Evolutionary conservation across 2,113 vertebrate species (phyloP).

Genomic region (Taurulus bubalis): DNA sequence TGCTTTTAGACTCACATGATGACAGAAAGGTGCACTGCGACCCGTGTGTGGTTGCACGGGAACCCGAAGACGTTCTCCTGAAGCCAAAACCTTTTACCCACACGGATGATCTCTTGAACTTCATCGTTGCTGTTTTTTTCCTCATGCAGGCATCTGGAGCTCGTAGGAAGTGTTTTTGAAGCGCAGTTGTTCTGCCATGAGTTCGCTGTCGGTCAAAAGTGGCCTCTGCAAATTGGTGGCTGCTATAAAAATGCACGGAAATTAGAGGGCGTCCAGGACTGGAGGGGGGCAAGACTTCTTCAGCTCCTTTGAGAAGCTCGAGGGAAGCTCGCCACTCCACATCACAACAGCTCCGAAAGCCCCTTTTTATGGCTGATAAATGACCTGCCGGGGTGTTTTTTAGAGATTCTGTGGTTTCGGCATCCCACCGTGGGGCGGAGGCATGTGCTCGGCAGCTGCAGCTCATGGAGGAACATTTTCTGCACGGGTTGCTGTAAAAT

Average conservation of each 20-base stretch:
- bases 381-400: constrained; percentile 24
- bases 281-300: constrained; percentile 24
- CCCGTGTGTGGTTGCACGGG: neutral
- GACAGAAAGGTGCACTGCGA: neutral
- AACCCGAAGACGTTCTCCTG: neutral
- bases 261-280: constrained; percentile 60
- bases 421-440: constrained; percentile 34
- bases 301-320: constrained; percentile 32
- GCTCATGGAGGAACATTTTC: neutral
- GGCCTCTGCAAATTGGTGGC: constrained; percentile 68
- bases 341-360: constrained; percentile 38
- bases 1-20: constrained; percentile 9
- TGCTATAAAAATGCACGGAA: constrained; percentile 63
- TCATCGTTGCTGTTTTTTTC: constrained; percentile 21
- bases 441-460: constrained; percentile 51
- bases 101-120: neutral
- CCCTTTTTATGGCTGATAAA: constrained; percentile 43
- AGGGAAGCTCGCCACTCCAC: too few species aligned
- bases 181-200: constrained; percentile 22
- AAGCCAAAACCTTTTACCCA: neutral
- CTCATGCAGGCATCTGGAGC: constrained; percentile 39
- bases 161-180: constrained; percentile 32
- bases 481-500: constrained; percentile 19
- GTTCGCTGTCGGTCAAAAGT: constrained; percentile 44
- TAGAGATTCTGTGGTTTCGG: constrained; percentile 37